A percentile compares a stretch with the other conserved stretches of the same genome.
phyloP scores from a whole-genome alignment of 1,140 invertebrate genomes.

The Trialeurodes vaporariorum region DNA sequence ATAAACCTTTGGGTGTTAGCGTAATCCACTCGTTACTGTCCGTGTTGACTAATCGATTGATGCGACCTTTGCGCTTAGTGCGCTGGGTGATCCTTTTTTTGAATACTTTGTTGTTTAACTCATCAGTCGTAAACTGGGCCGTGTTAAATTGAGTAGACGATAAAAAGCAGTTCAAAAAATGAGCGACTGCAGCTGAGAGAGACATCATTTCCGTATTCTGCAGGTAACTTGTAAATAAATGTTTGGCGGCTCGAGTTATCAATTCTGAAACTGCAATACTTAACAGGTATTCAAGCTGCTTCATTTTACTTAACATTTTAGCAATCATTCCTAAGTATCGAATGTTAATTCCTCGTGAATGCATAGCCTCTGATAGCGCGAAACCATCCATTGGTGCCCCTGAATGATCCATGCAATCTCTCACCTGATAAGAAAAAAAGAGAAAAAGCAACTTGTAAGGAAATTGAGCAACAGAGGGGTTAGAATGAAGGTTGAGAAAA shows the following conservation, averaged over 20 bases:
- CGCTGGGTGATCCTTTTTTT: constrained; percentile 39
- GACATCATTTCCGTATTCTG: constrained; percentile 75
- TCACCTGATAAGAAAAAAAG: constrained; percentile 51
- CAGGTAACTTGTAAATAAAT: constrained; percentile 84
- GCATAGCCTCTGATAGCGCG: constrained; percentile 86
- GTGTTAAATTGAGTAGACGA: constrained; percentile 54
- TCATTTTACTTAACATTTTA: constrained; percentile 59
- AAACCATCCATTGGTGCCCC: constrained; percentile 88
- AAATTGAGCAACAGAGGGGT: too few relatives aligned
- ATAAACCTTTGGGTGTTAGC: constrained; percentile 71
- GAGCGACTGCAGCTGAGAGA: constrained; percentile 74
- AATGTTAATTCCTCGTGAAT: constrained; percentile 91
- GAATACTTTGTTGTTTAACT: constrained; percentile 50
- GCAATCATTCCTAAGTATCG: constrained; percentile 88
- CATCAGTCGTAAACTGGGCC: constrained; percentile 50
- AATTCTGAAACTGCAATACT: constrained; percentile 79
- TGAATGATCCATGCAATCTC: constrained; percentile 84
- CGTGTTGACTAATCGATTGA: constrained; percentile 40
- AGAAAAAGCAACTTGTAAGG: too few relatives aligned
- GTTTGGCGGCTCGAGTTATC: constrained; percentile 77
- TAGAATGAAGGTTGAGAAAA: neutral
- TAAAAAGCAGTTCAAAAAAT: constrained; percentile 91
- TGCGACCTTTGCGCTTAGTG: constrained; percentile 50
- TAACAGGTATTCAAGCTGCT: constrained; percentile 74
- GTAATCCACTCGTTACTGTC: constrained; percentile 72